Evolutionary conservation across 2,113 vertebrate genomes (phyloP).

Genomic region (Isurus oxyrinchus): DNA sequence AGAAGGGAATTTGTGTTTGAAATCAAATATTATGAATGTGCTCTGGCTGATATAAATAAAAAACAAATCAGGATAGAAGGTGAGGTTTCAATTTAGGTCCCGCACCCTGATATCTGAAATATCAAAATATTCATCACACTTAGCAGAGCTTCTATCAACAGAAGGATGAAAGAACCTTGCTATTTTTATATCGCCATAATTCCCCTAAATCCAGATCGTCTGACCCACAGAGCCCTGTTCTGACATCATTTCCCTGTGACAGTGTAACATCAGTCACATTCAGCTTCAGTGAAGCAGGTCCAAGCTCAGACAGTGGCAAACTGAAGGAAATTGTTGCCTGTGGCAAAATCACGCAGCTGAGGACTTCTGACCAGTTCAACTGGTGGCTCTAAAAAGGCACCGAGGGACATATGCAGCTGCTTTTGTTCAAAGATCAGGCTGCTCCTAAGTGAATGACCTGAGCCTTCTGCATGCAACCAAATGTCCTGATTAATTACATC

Average conservation of each 20-base stretch:
- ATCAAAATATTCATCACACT: conserved; percentile 71
- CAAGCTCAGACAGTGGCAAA: conserved; percentile 56
- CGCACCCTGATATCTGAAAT: conserved; percentile 44
- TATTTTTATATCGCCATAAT: conserved; percentile 80
- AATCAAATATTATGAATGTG: background rate
- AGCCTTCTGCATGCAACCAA: conserved; percentile 68
- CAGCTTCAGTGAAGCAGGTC: conserved; percentile 62
- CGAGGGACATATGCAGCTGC: conserved; percentile 70
- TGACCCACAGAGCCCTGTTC: conserved; percentile 67
- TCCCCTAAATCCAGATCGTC: conserved; percentile 78
- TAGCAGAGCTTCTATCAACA: conserved; percentile 64
- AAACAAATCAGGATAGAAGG: background rate
- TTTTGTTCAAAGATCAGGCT: conserved; percentile 62
- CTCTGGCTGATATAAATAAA: background rate
- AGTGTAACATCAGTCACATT: conserved; percentile 62
- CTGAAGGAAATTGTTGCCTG: conserved; percentile 64
- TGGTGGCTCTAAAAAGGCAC: conserved; percentile 67
- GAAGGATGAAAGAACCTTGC: conserved; percentile 68
- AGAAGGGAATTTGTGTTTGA: background rate
- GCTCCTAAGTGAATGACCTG: conserved; percentile 75
- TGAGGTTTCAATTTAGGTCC: background rate
- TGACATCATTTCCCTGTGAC: conserved; percentile 73
- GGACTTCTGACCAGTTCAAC: conserved; percentile 72
- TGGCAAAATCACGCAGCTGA: conserved; percentile 73
- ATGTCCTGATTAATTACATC: conserved; percentile 76